phyloP scores from a whole-genome alignment of 2,113 vertebrate genomes.

The Eptesicus fuscus region DNA sequence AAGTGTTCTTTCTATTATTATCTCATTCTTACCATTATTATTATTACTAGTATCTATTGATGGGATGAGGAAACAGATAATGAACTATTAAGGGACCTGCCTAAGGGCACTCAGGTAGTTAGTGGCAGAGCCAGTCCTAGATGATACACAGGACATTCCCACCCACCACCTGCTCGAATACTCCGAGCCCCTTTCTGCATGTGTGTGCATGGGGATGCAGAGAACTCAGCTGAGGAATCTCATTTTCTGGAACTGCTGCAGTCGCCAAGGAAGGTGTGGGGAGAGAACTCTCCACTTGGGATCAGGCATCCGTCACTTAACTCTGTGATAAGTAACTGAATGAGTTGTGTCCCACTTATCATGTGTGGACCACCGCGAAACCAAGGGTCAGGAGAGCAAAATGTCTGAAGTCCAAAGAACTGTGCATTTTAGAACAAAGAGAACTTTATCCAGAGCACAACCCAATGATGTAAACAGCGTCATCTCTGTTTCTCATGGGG shows the following conservation, averaged over 20 bases:
- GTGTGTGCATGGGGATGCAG: neutral
- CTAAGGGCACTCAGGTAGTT: neutral
- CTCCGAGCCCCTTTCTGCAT: neutral
- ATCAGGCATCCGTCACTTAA: neutral
- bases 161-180: neutral
- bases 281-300: neutral
- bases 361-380: neutral
- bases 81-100: neutral
- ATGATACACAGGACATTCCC: neutral
- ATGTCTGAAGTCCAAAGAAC: too few relatives aligned
- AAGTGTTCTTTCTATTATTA: neutral
- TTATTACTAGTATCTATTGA: neutral
- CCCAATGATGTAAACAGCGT: neutral
- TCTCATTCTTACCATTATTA: neutral
- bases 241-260: neutral
- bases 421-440: neutral
- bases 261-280: neutral
- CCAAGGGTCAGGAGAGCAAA: neutral
- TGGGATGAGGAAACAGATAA: neutral
- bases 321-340: neutral
- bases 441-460: neutral
- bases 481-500: neutral
- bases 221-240: neutral
- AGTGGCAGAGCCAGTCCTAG: neutral
- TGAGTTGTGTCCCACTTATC: neutral